Evolutionary conservation across 2,113 vertebrate species (phyloP).

Genomic region (Cyprinus carpio): DNA sequence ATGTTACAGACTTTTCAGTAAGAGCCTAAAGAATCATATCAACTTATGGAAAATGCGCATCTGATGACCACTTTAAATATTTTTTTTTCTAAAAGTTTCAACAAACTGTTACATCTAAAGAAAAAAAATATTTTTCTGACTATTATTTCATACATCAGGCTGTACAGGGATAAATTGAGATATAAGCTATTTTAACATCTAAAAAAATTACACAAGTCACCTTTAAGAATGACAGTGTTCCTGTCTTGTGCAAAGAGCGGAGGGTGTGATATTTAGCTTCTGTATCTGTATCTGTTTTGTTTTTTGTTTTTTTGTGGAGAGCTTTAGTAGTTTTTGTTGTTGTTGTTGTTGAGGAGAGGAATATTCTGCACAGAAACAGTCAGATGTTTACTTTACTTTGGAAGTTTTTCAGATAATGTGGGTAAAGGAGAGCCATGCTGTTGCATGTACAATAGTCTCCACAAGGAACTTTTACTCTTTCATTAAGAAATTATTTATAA

Average conservation of each 20-base stretch:
- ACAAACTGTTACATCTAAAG: no score
- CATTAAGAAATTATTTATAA: neutral
- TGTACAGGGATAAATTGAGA: neutral
- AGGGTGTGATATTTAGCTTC: constrained; percentile 8
- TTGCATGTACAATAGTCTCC: neutral
- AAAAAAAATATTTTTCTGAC: no score
- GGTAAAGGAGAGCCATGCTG: neutral
- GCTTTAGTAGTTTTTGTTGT: constrained; percentile 6
- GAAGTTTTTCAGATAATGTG: neutral
- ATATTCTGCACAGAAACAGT: constrained; percentile 23
- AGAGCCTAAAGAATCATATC: no score
- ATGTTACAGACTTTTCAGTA: no score
- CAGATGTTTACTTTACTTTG: neutral
- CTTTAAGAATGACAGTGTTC: neutral
- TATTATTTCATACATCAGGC: neutral
- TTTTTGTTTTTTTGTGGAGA: neutral
- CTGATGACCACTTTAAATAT: no score
- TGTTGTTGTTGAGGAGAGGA: constrained; percentile 28
- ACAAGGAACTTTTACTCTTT: neutral
- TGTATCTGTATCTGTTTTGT: neutral
- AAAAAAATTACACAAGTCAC: neutral
- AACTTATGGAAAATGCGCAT: no score
- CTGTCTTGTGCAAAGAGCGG: neutral
- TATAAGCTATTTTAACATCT: constrained; percentile 3
- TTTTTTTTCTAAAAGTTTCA: no score